Percentiles rank a stretch among this genome's conserved stretches.
phyloP scores from a whole-genome alignment of 2,888 invertebrate genomes.

The Epirrita christyi region DNA sequence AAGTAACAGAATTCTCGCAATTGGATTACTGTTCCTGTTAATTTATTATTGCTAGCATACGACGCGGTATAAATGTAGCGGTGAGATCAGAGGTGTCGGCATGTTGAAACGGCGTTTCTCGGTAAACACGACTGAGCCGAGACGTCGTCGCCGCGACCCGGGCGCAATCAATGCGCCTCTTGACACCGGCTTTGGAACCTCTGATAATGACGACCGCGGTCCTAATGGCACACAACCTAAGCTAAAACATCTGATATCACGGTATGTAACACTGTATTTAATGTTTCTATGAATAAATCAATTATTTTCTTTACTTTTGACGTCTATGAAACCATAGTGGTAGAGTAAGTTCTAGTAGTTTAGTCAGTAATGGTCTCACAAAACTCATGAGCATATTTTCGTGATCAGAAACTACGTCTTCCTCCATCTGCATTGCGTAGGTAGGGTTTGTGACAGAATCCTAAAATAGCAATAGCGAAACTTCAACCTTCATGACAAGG shows the following conservation, averaged over 20 bases:
- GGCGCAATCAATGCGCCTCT: slow-evolving; percentile 70
- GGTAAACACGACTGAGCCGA: slow-evolving; percentile 60
- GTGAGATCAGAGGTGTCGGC: slow-evolving; percentile 72
- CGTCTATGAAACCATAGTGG: too few species aligned
- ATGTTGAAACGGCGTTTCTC: slow-evolving; percentile 56
- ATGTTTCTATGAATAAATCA: not conserved
- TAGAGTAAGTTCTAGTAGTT: too few species aligned
- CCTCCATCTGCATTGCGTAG: not conserved
- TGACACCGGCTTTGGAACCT: slow-evolving; percentile 62
- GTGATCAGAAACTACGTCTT: too few species aligned
- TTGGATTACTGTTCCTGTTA: slow-evolving; percentile 34
- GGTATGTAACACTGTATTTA: not conserved
- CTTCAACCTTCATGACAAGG: slow-evolving; percentile 53
- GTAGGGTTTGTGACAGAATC: not conserved
- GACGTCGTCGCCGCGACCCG: slow-evolving; percentile 41
- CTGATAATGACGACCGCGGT: slow-evolving; percentile 49
- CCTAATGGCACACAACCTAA: slow-evolving; percentile 40
- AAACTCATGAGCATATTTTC: too few species aligned
- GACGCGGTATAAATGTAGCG: slow-evolving; percentile 46
- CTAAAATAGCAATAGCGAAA: slow-evolving; percentile 15
- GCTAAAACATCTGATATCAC: slow-evolving; percentile 24
- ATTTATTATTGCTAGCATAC: slow-evolving; percentile 36
- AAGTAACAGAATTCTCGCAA: slow-evolving; percentile 30
- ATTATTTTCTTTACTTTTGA: not conserved
- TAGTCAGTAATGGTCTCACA: too few species aligned